Conservation (phyloP, 2,113 vertebrate genomes). For the Delphinapterus leucas region DNA sequence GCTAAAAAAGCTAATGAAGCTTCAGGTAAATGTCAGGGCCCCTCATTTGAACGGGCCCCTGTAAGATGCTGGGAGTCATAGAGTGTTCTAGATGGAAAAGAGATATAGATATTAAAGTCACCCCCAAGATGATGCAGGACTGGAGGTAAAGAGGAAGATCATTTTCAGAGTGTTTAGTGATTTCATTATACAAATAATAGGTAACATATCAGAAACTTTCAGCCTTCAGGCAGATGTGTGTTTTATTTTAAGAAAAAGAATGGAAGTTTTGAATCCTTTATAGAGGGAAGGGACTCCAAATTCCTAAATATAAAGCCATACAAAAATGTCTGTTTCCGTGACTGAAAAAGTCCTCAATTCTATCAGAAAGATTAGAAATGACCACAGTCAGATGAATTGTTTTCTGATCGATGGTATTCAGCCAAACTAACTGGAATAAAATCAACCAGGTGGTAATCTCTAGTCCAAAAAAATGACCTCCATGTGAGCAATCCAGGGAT, state of each 20-base stretch:
- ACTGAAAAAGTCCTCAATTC: conserved; percentile 38
- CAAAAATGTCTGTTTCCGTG: conserved; percentile 22
- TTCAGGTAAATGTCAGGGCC: not conserved
- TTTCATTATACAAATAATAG: conserved; percentile 35
- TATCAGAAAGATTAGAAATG: conserved; percentile 46
- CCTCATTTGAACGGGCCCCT: not conserved
- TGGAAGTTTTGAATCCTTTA: conserved; percentile 15
- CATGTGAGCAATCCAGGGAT: conserved; percentile 19
- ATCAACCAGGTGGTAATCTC: conserved; percentile 49
- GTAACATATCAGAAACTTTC: conserved; percentile 35
- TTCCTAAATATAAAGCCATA: conserved; percentile 41
- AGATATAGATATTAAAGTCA: not conserved
- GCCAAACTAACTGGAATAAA: conserved; percentile 47
- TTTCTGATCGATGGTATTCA: conserved; percentile 47
- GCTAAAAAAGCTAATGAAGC: not conserved
- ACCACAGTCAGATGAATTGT: not conserved
- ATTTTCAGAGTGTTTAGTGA: not conserved
- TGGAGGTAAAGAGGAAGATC: not conserved
- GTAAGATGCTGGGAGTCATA: not conserved
- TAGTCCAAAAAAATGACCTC: not conserved
- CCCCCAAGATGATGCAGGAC: not conserved
- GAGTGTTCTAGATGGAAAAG: not conserved
- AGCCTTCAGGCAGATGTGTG: not conserved
- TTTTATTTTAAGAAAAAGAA: conserved; percentile 24
- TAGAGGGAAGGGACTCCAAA: not conserved